Evolutionary conservation across 2,797 vertebrate species (phyloP).

Genomic region (Pipistrellus pipistrellus): DNA sequence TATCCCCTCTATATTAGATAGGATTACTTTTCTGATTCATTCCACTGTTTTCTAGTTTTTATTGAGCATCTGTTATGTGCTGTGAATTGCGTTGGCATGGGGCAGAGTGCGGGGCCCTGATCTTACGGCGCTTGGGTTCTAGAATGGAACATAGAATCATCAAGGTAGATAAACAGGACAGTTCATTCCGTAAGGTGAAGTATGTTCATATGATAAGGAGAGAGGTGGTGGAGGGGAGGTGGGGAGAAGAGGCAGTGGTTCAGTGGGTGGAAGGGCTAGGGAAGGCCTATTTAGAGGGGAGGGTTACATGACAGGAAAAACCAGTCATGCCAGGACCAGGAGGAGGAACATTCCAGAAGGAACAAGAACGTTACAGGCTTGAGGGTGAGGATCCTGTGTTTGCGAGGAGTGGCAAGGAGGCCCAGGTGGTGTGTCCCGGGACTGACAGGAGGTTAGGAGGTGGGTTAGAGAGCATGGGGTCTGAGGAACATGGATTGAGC

Average conservation of each 20-base stretch:
- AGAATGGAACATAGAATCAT: neutral
- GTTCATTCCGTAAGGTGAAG: neutral
- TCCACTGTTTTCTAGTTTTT: neutral
- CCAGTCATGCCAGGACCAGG: neutral
- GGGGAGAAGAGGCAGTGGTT: neutral
- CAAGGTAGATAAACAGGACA: neutral
- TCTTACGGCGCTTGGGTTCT: rapidly evolving
- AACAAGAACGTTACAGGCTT: neutral
- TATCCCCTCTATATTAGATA: no score
- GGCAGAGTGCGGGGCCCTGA: neutral
- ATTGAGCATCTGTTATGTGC: neutral
- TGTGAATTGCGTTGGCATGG: neutral
- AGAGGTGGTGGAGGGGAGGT: neutral
- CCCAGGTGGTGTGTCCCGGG: neutral
- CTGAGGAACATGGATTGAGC: rapidly evolving
- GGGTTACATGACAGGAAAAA: neutral
- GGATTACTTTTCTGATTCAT: neutral
- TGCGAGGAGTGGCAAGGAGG: neutral
- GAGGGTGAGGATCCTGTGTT: neutral
- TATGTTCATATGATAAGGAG: neutral
- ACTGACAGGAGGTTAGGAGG: no score
- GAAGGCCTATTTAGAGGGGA: neutral
- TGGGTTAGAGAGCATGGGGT: neutral
- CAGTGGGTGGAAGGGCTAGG: neutral
- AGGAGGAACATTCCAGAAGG: neutral